Percentiles rank a stretch among this genome's conserved stretches.
Evolutionary conservation across 2,888 invertebrate genomes (phyloP).

Genomic region (Ormyrus pomaceus): DNA sequence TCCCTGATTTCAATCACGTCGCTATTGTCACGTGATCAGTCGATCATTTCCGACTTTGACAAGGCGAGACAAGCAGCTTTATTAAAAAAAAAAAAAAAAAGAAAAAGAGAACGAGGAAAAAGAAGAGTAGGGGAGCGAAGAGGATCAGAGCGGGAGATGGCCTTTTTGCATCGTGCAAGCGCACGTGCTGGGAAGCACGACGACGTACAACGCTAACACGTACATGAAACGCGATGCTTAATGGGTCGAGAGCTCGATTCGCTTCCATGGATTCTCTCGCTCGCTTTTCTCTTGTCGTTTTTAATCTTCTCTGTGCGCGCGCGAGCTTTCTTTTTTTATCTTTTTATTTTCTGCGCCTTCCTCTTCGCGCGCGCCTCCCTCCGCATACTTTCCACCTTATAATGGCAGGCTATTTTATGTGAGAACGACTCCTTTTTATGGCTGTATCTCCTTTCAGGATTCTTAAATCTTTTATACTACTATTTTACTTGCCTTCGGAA

Average conservation of each 20-base stretch:
- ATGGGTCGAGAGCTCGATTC: conserved; percentile 64
- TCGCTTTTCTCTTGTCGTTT: conserved; percentile 46
- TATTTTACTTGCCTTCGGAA: background rate
- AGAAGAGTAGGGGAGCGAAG: background rate
- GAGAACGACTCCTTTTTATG: conserved; percentile 33
- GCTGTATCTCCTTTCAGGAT: conserved; percentile 38
- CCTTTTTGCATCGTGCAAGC: conserved; percentile 19
- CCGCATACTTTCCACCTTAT: conserved; percentile 29
- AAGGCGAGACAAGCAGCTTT: background rate
- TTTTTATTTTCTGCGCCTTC: conserved; percentile 34
- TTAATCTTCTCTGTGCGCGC: background rate
- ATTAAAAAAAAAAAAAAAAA: conserved; percentile 18
- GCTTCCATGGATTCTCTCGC: conserved; percentile 54
- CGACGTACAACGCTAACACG: conserved; percentile 7
- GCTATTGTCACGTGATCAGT: conserved; percentile 34
- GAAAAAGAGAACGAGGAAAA: conserved; percentile 5
- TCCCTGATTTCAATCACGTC: conserved; percentile 38
- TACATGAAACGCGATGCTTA: conserved; percentile 66
- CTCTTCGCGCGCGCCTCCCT: conserved; percentile 20
- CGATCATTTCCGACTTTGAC: background rate
- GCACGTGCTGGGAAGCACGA: conserved; percentile 25
- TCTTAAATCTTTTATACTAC: conserved; percentile 31
- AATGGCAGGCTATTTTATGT: conserved; percentile 47
- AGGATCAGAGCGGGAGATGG: conserved; percentile 10
- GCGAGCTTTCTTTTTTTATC: conserved; percentile 26